Evolutionary conservation across 2,888 invertebrate species (phyloP), one percentile per base, ranked within the genome.

Genomic region (Nezara viridula): DNA sequence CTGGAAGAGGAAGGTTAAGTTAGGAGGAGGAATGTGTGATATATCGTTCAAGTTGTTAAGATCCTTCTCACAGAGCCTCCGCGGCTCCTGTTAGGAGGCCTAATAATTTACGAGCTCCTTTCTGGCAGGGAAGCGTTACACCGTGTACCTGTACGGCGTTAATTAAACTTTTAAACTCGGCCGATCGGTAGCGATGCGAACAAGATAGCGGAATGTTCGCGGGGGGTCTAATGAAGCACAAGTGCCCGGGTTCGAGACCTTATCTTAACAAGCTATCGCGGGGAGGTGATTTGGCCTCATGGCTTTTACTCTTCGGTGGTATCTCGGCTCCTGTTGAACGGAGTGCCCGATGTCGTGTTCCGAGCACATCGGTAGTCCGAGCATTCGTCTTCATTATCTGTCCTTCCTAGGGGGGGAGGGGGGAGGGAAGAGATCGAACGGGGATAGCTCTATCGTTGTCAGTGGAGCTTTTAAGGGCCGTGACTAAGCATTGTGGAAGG

Each of bases 91-190:
- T 16, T 73, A 37, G 37, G 21, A 21, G 66, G 32, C 37, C 32
- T 37, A 73, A 73, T 73, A 73, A 73, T 73, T 73, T 73, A 73
- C 66, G 66, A 37, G 14, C 66, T 21, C 4, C 37, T 21, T 12
- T 73, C 66, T 16, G 21, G 66, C 6, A 19, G 37, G 19, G 19
- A 21, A 37, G 14, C 66, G 32, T 7, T 37, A 73, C 66, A 37
- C 32, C 7, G 32, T 32, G 27, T 21, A 73, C 66, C 66, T 73
- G n/a, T 27, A 60, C 60, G 27, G 24, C 19, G 19, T 9, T 73
- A 73, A 73, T 73, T 73, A 73, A 73, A 73, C 66, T 73, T 73
- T 73, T 73, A 73, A 73, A 16, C 21, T 73, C 21, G 32, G 37
- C 66, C 21, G 66, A 37, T 73, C 32, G 7, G 32, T 32, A 37